Evolutionary conservation across 2,113 vertebrate species (phyloP).

Genomic region (Spermophilus dauricus): DNA sequence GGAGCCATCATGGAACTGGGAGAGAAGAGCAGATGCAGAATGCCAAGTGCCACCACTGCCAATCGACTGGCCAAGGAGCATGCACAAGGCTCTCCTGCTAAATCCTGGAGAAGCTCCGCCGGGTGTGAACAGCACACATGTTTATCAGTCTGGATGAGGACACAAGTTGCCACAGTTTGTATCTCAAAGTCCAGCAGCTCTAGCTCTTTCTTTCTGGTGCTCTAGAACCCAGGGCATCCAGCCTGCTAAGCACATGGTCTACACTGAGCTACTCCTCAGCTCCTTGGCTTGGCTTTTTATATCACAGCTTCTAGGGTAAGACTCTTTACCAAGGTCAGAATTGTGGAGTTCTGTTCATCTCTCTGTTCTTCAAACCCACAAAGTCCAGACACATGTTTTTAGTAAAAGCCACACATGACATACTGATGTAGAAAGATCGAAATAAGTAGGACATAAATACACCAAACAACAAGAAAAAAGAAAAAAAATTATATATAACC

Average conservation of each 20-base stretch:
- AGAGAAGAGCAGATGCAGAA: background rate
- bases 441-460: background rate
- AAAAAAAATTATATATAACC: too few relatives aligned
- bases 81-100: accelerated
- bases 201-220: background rate
- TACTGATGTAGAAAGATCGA: background rate
- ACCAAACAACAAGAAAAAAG: background rate
- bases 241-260: background rate
- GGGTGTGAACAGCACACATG: accelerated
- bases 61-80: accelerated
- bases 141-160: background rate
- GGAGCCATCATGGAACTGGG: background rate
- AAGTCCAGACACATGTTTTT: background rate
- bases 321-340: background rate
- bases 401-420: background rate
- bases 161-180: background rate
- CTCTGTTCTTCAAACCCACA: background rate
- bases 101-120: background rate
- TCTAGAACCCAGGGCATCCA: background rate
- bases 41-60: background rate
- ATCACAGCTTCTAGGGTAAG: background rate
- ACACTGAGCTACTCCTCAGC: too few relatives aligned
- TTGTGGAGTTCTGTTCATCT: background rate
- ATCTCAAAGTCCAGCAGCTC: background rate
- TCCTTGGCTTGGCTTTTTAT: background rate